Conservation (phyloP, 2,797 vertebrate genomes). For the Sternotherus odoratus region DNA sequence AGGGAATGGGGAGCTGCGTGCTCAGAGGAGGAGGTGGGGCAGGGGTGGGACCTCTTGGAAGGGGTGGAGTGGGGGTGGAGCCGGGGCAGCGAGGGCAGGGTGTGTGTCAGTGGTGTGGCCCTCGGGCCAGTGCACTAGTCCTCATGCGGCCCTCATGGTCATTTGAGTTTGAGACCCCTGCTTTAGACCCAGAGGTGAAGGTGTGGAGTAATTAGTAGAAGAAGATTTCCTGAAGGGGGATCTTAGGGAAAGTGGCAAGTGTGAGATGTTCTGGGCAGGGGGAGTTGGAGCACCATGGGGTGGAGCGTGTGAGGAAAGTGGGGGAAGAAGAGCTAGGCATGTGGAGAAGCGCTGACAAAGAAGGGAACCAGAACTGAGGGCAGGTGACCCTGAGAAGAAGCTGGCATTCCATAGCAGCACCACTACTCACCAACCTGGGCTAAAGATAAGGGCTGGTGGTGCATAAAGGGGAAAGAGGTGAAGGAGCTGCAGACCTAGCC, state of each 20-base stretch:
- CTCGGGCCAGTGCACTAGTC: no score
- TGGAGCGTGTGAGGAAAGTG: neutral
- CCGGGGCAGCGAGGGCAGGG: no score
- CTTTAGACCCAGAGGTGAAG: rapidly evolving
- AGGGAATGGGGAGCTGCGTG: no score
- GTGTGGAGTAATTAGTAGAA: neutral
- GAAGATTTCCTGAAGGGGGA: neutral
- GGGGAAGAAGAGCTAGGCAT: neutral
- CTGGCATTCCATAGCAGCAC: neutral
- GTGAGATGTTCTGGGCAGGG: neutral
- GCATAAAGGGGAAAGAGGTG: neutral
- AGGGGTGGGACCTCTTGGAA: no score
- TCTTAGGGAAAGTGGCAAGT: neutral
- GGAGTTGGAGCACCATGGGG: neutral
- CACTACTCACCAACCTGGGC: neutral
- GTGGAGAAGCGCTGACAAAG: neutral
- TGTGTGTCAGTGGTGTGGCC: no score
- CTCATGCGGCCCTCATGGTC: no score
- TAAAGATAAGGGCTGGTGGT: rapidly evolving
- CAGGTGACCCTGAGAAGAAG: neutral
- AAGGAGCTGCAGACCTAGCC: neutral
- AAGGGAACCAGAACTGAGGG: neutral
- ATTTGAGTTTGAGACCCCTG: no score
- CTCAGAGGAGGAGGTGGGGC: no score
- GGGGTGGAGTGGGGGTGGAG: no score